Percentiles rank a stretch among this genome's conserved stretches.
These are phyloP conservation scores for Marasmarcha lunaedactyla DNA, from an alignment of 2,888 invertebrate species.

Conservation along the genomic window DNA sequence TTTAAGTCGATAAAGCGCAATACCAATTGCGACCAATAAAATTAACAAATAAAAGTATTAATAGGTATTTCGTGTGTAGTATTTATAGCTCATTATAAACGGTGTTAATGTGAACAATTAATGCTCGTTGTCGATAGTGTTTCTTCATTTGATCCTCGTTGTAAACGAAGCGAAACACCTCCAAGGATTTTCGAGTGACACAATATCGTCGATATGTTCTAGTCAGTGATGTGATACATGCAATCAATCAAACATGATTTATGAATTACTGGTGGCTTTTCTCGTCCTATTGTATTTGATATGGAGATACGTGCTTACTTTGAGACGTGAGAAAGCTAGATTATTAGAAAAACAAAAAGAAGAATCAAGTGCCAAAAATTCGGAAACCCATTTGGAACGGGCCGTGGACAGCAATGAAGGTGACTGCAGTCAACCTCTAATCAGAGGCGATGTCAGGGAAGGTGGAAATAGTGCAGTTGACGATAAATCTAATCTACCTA, in stretches of 20 bases:
- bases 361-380: slow-evolving; percentile 1
- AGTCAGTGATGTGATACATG: slow-evolving; percentile 44
- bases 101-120: not conserved
- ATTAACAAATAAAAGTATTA: too few relatives aligned
- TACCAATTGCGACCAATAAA: not conserved
- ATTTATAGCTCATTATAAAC: not conserved
- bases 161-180: slow-evolving; percentile 35
- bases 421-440: not conserved
- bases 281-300: slow-evolving; percentile 40
- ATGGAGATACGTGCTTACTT: slow-evolving; percentile 38
- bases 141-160: slow-evolving; percentile 10
- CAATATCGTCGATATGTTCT: slow-evolving; percentile 15
- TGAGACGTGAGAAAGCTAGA: not conserved
- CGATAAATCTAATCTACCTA: not conserved
- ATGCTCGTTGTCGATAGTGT: not conserved
- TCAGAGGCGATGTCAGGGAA: not conserved
- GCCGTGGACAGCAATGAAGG: not conserved
- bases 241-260: slow-evolving; percentile 39
- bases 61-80: not conserved
- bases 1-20: not conserved
- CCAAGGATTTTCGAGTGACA: slow-evolving; percentile 28
- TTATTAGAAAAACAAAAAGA: not conserved
- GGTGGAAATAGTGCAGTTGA: too few relatives aligned
- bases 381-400: not conserved
- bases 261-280: slow-evolving; percentile 46